Evolutionary conservation across 2,797 vertebrate species (phyloP), one percentile per base, ranked within the genome.

Genomic region (Gambelia wislizenii): DNA sequence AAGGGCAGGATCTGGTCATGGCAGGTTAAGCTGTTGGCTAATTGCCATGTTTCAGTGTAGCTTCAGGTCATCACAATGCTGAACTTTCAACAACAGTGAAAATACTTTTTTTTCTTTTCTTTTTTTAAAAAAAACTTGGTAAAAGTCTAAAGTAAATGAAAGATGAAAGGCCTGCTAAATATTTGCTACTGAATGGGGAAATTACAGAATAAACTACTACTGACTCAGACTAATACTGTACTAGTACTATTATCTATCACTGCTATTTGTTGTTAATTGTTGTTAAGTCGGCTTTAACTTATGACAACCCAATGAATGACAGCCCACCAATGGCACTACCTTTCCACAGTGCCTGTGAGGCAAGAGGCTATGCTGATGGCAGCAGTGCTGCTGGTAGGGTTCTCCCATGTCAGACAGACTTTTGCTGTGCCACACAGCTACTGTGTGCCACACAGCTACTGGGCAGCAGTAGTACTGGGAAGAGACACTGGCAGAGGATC

Each of bases 111-210:
- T 89, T 56, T 64, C 13, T 13, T 89, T 83, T 83, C 89, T 88
- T 89, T 56, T 64, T 33, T 13, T 91, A 91, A 94, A 93, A 89
- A 92, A 75, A 59, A 75, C 84, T 56, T 90, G 84, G 89, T 85
- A 92, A 69, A 82, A 91, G 54, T 72, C 82, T 93, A 91, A 79
- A 83, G 81, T 87, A 91, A 91, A 82, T 6, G 90, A 89, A 83
- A 93, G 88, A 93, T 94, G 91, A 94, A 94, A 94, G 89, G 64
- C 91, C 83, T 92, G 92, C 89, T 90, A 91, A 91, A 69, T 88
- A 90, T 86, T 25, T 83, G 8, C 1, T 47, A 44, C 93, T 90
- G 91, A 94, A 93, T 91, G 61, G n/a, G 89, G 92, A 85, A 92
- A 94, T 87, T 75, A 88, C 9, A 86, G 39, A 91, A 64, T 85